Evolutionary conservation across 1,140 invertebrate species (phyloP).

Genomic region (Ephestia elutella): DNA sequence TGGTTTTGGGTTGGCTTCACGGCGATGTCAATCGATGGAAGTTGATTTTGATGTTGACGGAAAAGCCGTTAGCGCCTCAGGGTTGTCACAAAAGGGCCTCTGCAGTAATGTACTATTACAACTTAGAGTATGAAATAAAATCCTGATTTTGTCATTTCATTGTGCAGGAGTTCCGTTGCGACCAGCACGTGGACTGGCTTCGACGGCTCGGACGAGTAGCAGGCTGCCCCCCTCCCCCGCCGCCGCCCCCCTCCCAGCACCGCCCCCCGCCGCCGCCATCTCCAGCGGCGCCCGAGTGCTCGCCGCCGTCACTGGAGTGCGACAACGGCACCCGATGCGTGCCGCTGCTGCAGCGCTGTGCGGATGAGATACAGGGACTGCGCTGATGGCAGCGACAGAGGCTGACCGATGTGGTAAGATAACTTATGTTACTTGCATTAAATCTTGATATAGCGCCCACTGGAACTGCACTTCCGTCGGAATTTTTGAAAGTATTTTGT

Average conservation of each 20-base stretch:
- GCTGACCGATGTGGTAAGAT: constrained; percentile 79
- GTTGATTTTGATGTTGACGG: too few relatives aligned
- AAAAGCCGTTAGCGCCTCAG: too few relatives aligned
- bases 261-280: constrained; percentile 17
- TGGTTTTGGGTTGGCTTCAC: too few relatives aligned
- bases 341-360: constrained; percentile 78
- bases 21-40: too few relatives aligned
- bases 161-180: constrained; percentile 80
- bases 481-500: too few relatives aligned
- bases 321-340: constrained; percentile 82
- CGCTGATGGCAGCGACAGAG: constrained; percentile 86
- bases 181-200: constrained; percentile 81
- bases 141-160: too few relatives aligned
- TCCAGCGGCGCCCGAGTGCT: constrained; percentile 65
- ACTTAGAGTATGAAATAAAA: too few relatives aligned
- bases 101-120: too few relatives aligned
- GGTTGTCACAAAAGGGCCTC: too few relatives aligned
- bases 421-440: not conserved
- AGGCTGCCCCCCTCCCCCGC: constrained; percentile 51
- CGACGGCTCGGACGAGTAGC: constrained; percentile 79
- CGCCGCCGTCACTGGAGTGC: constrained; percentile 78
- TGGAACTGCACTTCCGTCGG: too few relatives aligned
- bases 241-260: constrained; percentile 18
- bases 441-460: too few relatives aligned
- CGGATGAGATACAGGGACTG: constrained; percentile 81